Evolutionary conservation across 2,888 invertebrate species (phyloP).

Genomic region (Thecocarcelia acutangulata): DNA sequence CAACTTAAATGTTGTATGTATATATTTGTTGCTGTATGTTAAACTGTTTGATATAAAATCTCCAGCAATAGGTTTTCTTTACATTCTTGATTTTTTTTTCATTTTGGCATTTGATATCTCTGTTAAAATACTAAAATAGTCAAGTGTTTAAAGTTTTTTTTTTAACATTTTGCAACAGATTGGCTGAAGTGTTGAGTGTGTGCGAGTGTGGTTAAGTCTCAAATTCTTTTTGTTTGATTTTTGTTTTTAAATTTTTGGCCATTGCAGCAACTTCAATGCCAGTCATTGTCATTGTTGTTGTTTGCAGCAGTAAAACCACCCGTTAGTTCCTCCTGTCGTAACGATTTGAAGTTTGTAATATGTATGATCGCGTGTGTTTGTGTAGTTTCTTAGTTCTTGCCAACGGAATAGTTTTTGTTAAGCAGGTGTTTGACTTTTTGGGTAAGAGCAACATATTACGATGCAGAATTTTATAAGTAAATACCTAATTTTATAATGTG

Average conservation of each 20-base stretch:
- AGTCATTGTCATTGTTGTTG: constrained; percentile 63
- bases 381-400: constrained; percentile 3
- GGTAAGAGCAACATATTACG: constrained; percentile 44
- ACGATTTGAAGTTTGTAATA: constrained; percentile 61
- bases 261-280: constrained; percentile 64
- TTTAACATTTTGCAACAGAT: not conserved
- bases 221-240: constrained; percentile 12
- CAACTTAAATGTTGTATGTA: constrained; percentile 59
- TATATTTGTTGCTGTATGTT: constrained; percentile 52
- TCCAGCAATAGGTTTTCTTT: constrained; percentile 48
- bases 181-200: too few relatives aligned
- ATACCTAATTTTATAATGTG: constrained; percentile 29
- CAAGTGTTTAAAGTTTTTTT: constrained; percentile 20
- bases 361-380: constrained; percentile 17
- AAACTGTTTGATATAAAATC: constrained; percentile 60
- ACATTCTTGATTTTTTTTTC: constrained; percentile 2
- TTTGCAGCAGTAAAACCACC: constrained; percentile 18
- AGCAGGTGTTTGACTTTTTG: constrained; percentile 68
- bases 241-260: constrained; percentile 60
- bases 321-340: constrained; percentile 49
- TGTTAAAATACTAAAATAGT: constrained; percentile 51
- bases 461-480: constrained; percentile 50
- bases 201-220: constrained; percentile 15
- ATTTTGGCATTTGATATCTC: constrained; percentile 70
- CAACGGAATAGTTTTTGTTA: constrained; percentile 45